Percentiles rank a stretch among this genome's conserved stretches.
Evolutionary conservation across 2,888 invertebrate genomes (phyloP).

Genomic region (Phasia obesa): DNA sequence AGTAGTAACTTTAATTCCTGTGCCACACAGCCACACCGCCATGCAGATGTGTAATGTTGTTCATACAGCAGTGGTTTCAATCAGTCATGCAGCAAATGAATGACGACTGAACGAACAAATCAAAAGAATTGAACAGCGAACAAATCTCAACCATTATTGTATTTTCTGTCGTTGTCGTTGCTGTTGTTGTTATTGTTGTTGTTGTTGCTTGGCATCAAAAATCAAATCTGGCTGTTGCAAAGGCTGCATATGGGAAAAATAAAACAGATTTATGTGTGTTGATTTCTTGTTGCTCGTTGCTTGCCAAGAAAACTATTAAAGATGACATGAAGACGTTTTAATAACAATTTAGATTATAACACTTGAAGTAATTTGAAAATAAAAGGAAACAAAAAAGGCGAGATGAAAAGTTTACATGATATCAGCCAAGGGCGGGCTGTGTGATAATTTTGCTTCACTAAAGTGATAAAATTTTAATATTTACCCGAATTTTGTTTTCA

Average conservation of each 20-base stretch:
- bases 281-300: constrained; percentile 26
- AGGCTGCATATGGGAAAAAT: not conserved
- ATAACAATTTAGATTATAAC: constrained; percentile 65
- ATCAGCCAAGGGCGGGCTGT: too few species aligned
- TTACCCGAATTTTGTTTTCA: too few species aligned
- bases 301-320: constrained; percentile 66
- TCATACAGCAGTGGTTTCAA: constrained; percentile 37
- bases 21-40: not conserved
- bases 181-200: too few species aligned
- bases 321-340: constrained; percentile 64
- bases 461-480: too few species aligned
- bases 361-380: constrained; percentile 45
- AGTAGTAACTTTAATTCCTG: constrained; percentile 44
- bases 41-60: not conserved
- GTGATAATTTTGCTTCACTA: too few species aligned
- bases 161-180: constrained; percentile 30
- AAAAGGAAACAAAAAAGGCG: constrained; percentile 4
- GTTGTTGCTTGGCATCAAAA: constrained; percentile 43
- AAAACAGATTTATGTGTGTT: constrained; percentile 7
- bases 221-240: constrained; percentile 44
- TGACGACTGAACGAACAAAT: constrained; percentile 55
- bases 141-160: constrained; percentile 43
- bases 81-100: constrained; percentile 61
- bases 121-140: constrained; percentile 55
- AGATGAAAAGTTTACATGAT: constrained; percentile 21